phyloP scores from a whole-genome alignment of 2,797 vertebrate genomes.

The Diceros bicornis region DNA sequence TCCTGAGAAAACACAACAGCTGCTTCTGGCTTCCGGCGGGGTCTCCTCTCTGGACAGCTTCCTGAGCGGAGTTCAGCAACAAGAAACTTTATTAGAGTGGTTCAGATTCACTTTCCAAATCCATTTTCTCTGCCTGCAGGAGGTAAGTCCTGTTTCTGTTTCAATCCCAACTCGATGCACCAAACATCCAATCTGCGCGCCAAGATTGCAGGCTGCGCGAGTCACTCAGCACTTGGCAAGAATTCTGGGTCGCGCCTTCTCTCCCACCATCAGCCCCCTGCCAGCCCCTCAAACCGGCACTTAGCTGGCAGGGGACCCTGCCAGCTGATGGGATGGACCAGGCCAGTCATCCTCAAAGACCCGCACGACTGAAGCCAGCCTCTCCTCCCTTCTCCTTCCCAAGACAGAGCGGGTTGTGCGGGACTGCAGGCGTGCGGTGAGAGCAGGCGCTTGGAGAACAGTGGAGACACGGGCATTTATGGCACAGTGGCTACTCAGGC shows the following conservation, averaged over 20 bases:
- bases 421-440: too few species aligned
- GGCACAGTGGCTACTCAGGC: neutral
- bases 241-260: neutral
- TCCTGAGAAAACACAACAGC: neutral
- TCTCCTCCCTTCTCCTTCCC: too few species aligned
- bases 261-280: neutral
- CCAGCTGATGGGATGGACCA: neutral
- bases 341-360: neutral
- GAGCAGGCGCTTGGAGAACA: neutral
- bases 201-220: constrained; percentile 76
- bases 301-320: neutral
- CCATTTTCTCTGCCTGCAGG: constrained; percentile 82
- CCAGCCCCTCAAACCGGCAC: too few species aligned
- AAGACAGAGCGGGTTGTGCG: neutral
- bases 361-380: neutral
- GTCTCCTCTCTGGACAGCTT: neutral
- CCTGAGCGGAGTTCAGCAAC: neutral
- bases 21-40: neutral
- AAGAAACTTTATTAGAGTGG: neutral
- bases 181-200: constrained; percentile 79
- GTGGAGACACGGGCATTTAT: fast-evolving
- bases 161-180: constrained; percentile 75
- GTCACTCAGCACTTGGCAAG: neutral
- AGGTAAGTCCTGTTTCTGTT: constrained; percentile 73
- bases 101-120: constrained; percentile 66